Percentiles rank a stretch among this genome's conserved stretches.
Evolutionary conservation across 2,888 invertebrate genomes (phyloP).

Genomic region (Caenorhabditis auriculariae): DNA sequence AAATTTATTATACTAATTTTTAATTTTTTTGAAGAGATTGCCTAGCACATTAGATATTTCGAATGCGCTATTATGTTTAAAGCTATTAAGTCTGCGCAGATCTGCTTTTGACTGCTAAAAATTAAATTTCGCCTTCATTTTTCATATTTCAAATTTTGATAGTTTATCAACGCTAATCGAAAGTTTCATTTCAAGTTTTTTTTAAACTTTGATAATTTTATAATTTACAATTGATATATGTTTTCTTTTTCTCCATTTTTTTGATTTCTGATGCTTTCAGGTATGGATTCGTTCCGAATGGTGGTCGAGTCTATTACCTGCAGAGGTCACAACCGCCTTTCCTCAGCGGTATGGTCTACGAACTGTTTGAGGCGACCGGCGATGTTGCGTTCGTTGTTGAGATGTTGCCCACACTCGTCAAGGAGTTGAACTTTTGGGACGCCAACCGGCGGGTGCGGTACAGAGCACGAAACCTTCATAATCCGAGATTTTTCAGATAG

Average conservation of each 20-base stretch:
- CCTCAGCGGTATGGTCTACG: slow-evolving; percentile 75
- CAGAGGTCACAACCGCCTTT: slow-evolving; percentile 68
- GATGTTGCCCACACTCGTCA: slow-evolving; percentile 62
- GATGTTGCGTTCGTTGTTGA: slow-evolving; percentile 73
- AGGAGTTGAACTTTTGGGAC: slow-evolving; percentile 56
- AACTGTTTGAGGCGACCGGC: slow-evolving; percentile 75
- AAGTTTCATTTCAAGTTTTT: too few species aligned
- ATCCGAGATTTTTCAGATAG: not conserved
- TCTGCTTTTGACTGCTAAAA: not conserved
- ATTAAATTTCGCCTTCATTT: too few species aligned
- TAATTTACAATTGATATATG: not conserved
- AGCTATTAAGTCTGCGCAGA: too few species aligned
- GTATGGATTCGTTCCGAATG: slow-evolving; percentile 76
- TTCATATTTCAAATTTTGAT: too few species aligned
- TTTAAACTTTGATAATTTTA: too few species aligned
- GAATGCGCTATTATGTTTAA: too few species aligned
- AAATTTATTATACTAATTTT: too few species aligned
- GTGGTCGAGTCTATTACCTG: slow-evolving; percentile 81
- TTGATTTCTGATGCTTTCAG: slow-evolving; percentile 36
- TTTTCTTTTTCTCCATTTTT: not conserved
- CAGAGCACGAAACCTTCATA: too few species aligned
- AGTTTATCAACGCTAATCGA: too few species aligned
- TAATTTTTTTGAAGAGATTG: too few species aligned
- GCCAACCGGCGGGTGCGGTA: slow-evolving; percentile 35
- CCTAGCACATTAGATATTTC: too few species aligned